phyloP scores from a whole-genome alignment of 2,797 vertebrate genomes.

The Falco naumanni region DNA sequence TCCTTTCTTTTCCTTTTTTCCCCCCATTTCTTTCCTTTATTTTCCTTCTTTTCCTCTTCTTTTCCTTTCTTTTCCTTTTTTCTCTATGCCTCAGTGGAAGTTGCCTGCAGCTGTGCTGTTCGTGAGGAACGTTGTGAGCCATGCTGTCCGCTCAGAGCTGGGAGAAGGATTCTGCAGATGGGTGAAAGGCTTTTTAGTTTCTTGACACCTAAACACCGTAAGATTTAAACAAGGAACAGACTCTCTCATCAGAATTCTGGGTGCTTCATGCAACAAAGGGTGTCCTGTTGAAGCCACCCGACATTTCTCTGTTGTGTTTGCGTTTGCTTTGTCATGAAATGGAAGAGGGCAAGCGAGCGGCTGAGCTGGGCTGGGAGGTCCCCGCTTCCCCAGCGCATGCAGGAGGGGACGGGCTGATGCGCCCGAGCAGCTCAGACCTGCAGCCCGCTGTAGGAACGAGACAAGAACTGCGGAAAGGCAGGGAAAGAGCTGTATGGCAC shows the following conservation, averaged over 20 bases:
- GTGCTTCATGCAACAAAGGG: neutral
- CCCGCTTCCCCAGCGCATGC: neutral
- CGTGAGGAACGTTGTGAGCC: neutral
- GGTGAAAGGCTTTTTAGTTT: neutral
- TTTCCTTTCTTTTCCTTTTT: neutral
- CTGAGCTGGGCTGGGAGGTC: neutral
- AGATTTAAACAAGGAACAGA: neutral
- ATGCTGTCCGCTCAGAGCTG: neutral
- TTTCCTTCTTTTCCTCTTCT: too few relatives aligned
- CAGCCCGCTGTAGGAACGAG: neutral
- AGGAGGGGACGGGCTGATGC: neutral
- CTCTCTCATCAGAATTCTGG: neutral
- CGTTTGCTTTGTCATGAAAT: neutral
- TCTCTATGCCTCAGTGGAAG: neutral
- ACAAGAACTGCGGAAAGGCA: neutral
- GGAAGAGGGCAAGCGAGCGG: neutral
- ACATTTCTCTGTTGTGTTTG: neutral
- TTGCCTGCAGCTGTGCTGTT: neutral
- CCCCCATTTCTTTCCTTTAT: too few relatives aligned
- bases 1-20: too few relatives aligned
- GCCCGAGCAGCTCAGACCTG: neutral
- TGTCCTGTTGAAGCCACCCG: neutral
- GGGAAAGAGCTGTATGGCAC: neutral
- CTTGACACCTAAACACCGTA: neutral
- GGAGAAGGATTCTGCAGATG: neutral